Percentiles rank a stretch among this genome's conserved stretches.
Evolutionary conservation across 2,797 vertebrate species (phyloP).

Genomic region (Pygocentrus nattereri): DNA sequence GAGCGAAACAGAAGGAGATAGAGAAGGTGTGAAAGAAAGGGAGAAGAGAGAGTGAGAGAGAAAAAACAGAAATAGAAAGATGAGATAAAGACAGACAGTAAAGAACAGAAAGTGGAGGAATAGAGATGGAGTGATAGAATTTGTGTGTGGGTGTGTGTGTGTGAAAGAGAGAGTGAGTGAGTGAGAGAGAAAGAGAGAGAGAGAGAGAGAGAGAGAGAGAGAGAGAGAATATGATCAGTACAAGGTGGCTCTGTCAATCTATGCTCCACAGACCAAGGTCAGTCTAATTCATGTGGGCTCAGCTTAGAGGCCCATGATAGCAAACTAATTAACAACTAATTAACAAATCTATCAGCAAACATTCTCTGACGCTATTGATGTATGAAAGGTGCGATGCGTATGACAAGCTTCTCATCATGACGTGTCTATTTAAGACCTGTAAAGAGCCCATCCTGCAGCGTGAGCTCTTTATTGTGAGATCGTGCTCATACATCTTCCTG

Average conservation of each 20-base stretch:
- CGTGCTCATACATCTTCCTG: slow-evolving; percentile 71
- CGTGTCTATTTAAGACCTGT: neutral
- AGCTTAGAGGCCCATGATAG: slow-evolving; percentile 28
- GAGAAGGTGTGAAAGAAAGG: no score
- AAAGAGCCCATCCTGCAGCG: slow-evolving; percentile 20
- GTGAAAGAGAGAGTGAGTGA: no score
- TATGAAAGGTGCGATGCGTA: slow-evolving; percentile 29
- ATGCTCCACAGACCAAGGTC: slow-evolving; percentile 23
- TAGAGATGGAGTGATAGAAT: no score
- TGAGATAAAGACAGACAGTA: no score
- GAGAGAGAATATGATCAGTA: neutral
- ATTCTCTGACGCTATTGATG: slow-evolving; percentile 59
- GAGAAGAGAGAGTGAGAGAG: no score
- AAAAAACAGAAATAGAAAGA: no score
- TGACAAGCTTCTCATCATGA: slow-evolving; percentile 1
- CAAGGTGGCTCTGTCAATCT: neutral
- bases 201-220: no score
- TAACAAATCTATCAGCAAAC: slow-evolving; percentile 36
- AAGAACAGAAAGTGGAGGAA: no score
- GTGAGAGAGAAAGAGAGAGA: no score
- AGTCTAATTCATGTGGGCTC: slow-evolving; percentile 6
- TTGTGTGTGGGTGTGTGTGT: no score
- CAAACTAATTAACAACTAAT: slow-evolving; percentile 50
- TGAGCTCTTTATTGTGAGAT: slow-evolving; percentile 64
- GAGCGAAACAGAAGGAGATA: no score